Conservation (phyloP, 2,797 vertebrate species). For the Phrynocephalus vlangalii region DNA sequence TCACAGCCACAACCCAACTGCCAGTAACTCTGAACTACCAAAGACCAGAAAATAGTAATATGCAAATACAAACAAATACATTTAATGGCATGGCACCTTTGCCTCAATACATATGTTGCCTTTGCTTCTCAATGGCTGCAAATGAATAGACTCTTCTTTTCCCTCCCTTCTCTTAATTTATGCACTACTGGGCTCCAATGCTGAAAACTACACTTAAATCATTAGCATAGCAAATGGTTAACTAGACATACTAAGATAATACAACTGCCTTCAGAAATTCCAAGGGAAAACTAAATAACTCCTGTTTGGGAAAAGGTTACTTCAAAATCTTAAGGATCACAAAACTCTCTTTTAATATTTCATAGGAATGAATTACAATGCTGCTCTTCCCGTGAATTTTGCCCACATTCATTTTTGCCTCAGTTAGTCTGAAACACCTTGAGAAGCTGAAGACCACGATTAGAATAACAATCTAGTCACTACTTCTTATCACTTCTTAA, state of each 20-base stretch:
- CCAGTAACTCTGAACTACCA: neutral
- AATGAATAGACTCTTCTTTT: constrained; percentile 1
- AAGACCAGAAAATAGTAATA: neutral
- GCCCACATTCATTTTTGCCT: neutral
- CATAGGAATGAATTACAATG: neutral
- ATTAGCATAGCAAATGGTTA: constrained; percentile 62
- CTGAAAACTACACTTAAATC: constrained; percentile 32
- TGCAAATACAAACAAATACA: neutral
- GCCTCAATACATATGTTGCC: neutral
- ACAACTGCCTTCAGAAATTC: constrained; percentile 50
- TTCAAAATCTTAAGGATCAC: constrained; percentile 53
- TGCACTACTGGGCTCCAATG: constrained; percentile 14
- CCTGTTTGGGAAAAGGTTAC: constrained; percentile 57
- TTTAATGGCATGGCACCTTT: constrained; percentile 16
- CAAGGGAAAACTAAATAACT: constrained; percentile 50
- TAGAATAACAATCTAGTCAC: neutral
- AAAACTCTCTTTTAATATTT: constrained; percentile 44
- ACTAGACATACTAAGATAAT: constrained; percentile 56
- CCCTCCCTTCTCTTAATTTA: neutral
- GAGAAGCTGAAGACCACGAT: neutral
- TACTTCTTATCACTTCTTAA: neutral
- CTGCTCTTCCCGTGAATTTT: neutral
- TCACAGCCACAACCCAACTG: neutral
- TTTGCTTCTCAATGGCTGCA: neutral
- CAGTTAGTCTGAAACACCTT: neutral